Evolutionary conservation across 2,888 invertebrate genomes (phyloP).

Genomic region (Coenonympha glycerion): DNA sequence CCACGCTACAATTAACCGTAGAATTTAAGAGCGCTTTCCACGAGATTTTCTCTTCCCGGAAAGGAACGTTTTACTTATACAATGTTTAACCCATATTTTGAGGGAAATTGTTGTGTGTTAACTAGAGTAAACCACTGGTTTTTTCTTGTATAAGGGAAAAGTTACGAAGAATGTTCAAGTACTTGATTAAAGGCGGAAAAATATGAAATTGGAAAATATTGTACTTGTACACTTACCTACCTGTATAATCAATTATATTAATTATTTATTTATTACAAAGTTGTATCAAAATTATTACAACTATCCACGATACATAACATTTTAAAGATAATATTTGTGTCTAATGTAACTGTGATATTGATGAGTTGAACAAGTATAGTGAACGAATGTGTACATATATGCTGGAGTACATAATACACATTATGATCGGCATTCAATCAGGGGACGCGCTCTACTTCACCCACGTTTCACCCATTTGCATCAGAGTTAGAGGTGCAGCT

Average conservation of each 20-base stretch:
- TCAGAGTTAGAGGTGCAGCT: slow-evolving; percentile 13
- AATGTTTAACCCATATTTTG: slow-evolving; percentile 11
- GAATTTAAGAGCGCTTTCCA: slow-evolving; percentile 27
- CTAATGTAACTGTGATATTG: too few species aligned
- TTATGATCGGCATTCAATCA: slow-evolving; percentile 22
- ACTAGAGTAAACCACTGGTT: not conserved
- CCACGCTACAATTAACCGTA: slow-evolving; percentile 21
- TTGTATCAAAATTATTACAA: too few species aligned
- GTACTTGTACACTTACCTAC: too few species aligned
- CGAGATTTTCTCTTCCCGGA: slow-evolving; percentile 30
- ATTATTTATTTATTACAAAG: too few species aligned
- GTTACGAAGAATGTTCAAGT: not conserved
- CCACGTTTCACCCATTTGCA: slow-evolving; percentile 31
- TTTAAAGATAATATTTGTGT: too few species aligned
- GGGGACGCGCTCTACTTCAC: slow-evolving; percentile 29
- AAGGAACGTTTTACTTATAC: slow-evolving; percentile 18
- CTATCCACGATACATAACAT: too few species aligned
- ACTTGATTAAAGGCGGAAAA: not conserved
- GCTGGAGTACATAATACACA: slow-evolving; percentile 2
- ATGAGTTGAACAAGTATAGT: too few species aligned
- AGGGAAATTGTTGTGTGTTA: not conserved
- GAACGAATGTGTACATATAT: not conserved
- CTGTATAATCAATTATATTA: too few species aligned
- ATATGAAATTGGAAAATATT: too few species aligned
- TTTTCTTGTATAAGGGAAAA: not conserved